phyloP scores from a whole-genome alignment of 2,888 invertebrate species.

The Diaprepes abbreviatus region DNA sequence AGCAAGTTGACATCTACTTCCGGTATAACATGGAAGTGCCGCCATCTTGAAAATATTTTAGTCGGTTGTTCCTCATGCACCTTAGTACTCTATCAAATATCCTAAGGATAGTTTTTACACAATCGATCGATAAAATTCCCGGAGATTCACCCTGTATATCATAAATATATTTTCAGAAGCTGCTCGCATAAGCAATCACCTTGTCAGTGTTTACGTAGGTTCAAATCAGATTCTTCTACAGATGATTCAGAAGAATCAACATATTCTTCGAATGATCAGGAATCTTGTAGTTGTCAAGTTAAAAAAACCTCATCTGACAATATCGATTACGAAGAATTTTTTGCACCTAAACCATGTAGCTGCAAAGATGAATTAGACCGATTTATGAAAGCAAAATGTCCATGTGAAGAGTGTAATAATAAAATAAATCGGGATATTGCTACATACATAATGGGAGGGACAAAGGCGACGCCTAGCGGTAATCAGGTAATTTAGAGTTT shows the following conservation, averaged over 20 bases:
- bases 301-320: neutral
- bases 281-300: too few species aligned
- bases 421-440: conserved; percentile 47
- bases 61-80: too few species aligned
- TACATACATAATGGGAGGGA: conserved; percentile 54
- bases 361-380: conserved; percentile 54
- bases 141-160: too few species aligned
- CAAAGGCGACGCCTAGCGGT: conserved; percentile 50
- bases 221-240: neutral
- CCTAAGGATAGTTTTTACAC: too few species aligned
- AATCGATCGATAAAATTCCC: too few species aligned
- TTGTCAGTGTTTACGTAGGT: neutral
- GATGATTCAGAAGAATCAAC: neutral
- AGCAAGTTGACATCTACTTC: too few species aligned
- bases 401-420: conserved; percentile 53
- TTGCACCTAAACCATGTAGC: conserved; percentile 40
- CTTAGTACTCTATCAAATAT: too few species aligned
- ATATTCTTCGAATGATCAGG: too few species aligned
- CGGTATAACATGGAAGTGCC: too few species aligned
- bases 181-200: neutral
- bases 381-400: conserved; percentile 52
- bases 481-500: conserved; percentile 23
- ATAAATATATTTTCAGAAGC: conserved; percentile 8
- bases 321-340: neutral
- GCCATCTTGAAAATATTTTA: too few species aligned